phyloP scores from a whole-genome alignment of 2,888 invertebrate genomes.

The Chesias legatella region DNA sequence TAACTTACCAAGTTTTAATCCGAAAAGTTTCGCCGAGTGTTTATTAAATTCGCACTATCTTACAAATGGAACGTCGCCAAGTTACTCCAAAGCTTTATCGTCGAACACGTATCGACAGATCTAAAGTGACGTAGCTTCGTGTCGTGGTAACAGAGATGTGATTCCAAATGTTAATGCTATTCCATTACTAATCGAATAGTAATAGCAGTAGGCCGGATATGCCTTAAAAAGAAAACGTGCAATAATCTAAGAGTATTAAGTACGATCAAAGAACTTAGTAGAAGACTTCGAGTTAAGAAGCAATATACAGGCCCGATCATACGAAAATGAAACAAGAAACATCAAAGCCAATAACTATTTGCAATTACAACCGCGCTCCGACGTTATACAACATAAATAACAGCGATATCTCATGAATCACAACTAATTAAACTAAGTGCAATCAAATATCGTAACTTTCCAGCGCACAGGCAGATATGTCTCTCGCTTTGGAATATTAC shows the following conservation, averaged over 20 bases:
- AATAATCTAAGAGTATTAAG: no score
- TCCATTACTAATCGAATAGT: neutral
- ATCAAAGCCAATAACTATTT: constrained; percentile 1
- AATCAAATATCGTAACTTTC: constrained; percentile 34
- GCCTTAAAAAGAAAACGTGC: no score
- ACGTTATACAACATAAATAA: constrained; percentile 16
- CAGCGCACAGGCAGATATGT: constrained; percentile 16
- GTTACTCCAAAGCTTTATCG: constrained; percentile 20
- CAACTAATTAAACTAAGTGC: constrained; percentile 35
- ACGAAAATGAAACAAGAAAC: constrained; percentile 1
- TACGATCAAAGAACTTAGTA: neutral
- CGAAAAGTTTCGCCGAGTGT: constrained; percentile 28
- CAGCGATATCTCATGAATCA: constrained; percentile 22
- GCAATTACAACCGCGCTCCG: constrained; percentile 5
- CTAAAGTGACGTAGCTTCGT: neutral
- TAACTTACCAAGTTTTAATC: constrained; percentile 36
- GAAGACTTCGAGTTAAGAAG: no score
- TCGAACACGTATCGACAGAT: constrained; percentile 25
- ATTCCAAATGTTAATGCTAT: constrained; percentile 1
- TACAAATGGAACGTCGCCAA: constrained; percentile 23
- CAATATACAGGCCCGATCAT: no score
- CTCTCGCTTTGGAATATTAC: constrained; percentile 18
- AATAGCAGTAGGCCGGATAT: no score
- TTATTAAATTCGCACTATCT: constrained; percentile 30
- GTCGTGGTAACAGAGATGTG: no score